Base-by-base conservation (phyloP, 2,113 vertebrate species). In the Channa argus region DNA sequence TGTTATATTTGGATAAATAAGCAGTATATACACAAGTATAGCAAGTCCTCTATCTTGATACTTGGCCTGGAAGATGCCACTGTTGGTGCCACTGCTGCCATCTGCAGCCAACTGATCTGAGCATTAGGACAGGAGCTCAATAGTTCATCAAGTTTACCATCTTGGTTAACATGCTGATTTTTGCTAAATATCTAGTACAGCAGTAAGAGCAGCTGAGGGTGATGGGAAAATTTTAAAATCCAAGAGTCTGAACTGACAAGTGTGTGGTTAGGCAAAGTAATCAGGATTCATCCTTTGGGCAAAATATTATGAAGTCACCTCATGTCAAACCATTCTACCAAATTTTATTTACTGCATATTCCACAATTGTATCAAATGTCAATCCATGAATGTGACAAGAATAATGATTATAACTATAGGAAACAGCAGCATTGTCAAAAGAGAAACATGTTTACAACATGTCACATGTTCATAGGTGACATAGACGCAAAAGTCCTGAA, bases 401-500 rank as follows among this genome's bases (percentile, higher is more conserved):
- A 60, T 71, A 71, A 79, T 49, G 2, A 67, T 63, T 43, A n/a
- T 39, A 63, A 71, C 12, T 2, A 38, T 47, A 60, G 62, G 15
- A 67, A 46, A 60, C 61, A 37, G 72, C 38, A 9, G 44, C 46
- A 51, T 46, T 68, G 74, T 53, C 67, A 65, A 74, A 78, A 77
- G 58, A 15, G 51, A 70, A 80, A 69, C 8, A 6, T 54, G 49
- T 84, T 84, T 73, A 69, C 52, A 51, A 47, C 68, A 56, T 63
- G 61, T 67, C 13, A 70, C 74, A 71, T 82, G 75, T 87, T 56
- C 59, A 77, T 58, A 76, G 53, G 79, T 3, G 45, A 55, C 60
- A 72, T 54, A 63, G 54, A 63, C 60, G 77, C 10, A 62, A 24
- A 63, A 54, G 64, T 72, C 79, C 43, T 82, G 69, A 88, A 77